A percentile compares a stretch with the other conserved stretches of the same genome.
Evolutionary conservation across 2,113 vertebrate species (phyloP).

Genomic region (Ictalurus punctatus): DNA sequence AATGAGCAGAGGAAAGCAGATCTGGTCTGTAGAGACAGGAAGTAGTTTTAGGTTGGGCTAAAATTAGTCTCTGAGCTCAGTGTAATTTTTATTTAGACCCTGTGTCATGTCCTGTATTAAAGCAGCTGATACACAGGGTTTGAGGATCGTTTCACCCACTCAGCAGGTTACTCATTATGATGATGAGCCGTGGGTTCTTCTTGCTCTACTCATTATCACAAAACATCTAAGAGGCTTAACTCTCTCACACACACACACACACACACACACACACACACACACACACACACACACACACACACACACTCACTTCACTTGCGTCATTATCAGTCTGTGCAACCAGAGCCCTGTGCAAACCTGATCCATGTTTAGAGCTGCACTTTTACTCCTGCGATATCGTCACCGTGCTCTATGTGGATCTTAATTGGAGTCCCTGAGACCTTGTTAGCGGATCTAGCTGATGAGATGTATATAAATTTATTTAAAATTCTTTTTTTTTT

Average conservation of each 20-base stretch:
- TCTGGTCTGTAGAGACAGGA: conserved; percentile 18
- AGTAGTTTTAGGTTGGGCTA: neutral
- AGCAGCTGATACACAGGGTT: neutral
- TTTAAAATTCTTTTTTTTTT: too few relatives aligned
- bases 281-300: too few relatives aligned
- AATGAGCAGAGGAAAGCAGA: neutral
- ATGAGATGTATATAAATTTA: too few relatives aligned
- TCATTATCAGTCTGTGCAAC: conserved; percentile 18
- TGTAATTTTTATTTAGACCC: neutral
- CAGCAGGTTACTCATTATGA: neutral
- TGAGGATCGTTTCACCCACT: neutral
- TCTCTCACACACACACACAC: neutral
- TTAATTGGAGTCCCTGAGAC: conserved; percentile 19
- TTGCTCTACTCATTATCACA: conserved; percentile 7
- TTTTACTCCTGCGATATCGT: conserved; percentile 24
- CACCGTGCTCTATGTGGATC: neutral
- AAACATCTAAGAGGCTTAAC: neutral
- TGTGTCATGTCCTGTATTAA: neutral
- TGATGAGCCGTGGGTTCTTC: neutral
- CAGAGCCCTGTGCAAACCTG: neutral
- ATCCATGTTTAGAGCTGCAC: conserved; percentile 23
- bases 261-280: neutral
- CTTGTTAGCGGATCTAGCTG: conserved; percentile 3
- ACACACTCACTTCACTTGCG: neutral
- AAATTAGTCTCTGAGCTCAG: neutral